Conservation (phyloP, 2,113 vertebrate species). For the Gadus chalcogrammus region DNA sequence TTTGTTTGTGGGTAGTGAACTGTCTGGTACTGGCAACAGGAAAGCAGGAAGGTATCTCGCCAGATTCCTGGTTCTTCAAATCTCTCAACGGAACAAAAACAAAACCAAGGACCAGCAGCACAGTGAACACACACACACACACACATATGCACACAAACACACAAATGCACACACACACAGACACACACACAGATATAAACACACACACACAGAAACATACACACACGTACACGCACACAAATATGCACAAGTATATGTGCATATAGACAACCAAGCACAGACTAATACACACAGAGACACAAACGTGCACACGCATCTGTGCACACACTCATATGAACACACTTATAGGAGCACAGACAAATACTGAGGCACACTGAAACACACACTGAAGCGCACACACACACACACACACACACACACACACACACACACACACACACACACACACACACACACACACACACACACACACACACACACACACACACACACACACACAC, state of each 20-base stretch:
- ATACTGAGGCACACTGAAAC: too few species aligned
- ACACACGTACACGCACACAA: background rate
- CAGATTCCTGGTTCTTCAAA: constrained; percentile 55
- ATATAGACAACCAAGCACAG: background rate
- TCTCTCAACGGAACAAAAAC: constrained; percentile 53
- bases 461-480: too few species aligned
- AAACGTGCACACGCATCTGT: background rate
- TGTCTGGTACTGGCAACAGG: constrained; percentile 50
- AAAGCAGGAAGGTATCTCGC: constrained; percentile 63
- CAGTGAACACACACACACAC: constrained; percentile 2
- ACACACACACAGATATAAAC: constrained; percentile 31
- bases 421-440: too few species aligned
- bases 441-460: too few species aligned
- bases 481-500: too few species aligned
- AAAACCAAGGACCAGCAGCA: constrained; percentile 10
- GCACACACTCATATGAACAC: background rate
- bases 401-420: too few species aligned
- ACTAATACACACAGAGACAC: too few species aligned
- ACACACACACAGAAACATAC: constrained; percentile 27
- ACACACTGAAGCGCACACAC: too few species aligned
- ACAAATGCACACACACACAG: constrained; percentile 21
- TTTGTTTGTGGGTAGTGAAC: constrained; percentile 58
- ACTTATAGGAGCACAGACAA: too few species aligned
- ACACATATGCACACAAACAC: background rate
- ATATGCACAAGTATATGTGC: background rate